A percentile compares a stretch with the other conserved stretches of the same genome.
phyloP scores from a whole-genome alignment of 2,797 vertebrate species.

The Hemibagrus guttatus region DNA sequence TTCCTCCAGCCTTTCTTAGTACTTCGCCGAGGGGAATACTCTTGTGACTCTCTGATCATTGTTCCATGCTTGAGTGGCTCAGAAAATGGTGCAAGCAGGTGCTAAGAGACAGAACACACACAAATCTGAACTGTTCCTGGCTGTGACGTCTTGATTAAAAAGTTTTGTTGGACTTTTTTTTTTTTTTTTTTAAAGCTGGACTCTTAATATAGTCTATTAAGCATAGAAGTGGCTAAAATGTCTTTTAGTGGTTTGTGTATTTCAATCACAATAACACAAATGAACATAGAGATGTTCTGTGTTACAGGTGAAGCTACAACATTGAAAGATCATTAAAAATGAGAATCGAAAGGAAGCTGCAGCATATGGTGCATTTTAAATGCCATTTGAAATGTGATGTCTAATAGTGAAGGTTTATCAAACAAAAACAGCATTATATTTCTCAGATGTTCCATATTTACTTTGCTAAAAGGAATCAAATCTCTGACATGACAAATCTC shows the following conservation, averaged over 20 bases:
- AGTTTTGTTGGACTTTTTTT: neutral
- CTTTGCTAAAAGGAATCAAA: neutral
- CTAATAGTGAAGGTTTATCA: neutral
- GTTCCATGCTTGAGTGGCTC: neutral
- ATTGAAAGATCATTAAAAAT: neutral
- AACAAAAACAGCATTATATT: neutral
- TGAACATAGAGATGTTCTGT: neutral
- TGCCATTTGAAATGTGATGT: neutral
- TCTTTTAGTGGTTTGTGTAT: neutral
- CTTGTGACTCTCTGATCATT: slow-evolving; percentile 4
- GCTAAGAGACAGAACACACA: neutral
- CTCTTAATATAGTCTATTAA: neutral
- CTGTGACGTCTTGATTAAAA: neutral
- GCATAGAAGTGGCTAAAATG: too few species aligned
- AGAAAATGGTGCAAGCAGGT: neutral
- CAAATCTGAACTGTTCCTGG: neutral
- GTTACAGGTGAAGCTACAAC: neutral
- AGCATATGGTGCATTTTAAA: neutral
- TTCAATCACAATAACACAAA: neutral
- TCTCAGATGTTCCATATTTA: neutral
- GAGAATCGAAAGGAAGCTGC: neutral
- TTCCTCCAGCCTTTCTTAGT: neutral
- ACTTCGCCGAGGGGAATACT: slow-evolving; percentile 1
- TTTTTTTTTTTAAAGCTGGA: neutral
- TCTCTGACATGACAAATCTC: neutral